Conservation (phyloP, 1,140 invertebrate genomes). For the Planococcus citri region DNA sequence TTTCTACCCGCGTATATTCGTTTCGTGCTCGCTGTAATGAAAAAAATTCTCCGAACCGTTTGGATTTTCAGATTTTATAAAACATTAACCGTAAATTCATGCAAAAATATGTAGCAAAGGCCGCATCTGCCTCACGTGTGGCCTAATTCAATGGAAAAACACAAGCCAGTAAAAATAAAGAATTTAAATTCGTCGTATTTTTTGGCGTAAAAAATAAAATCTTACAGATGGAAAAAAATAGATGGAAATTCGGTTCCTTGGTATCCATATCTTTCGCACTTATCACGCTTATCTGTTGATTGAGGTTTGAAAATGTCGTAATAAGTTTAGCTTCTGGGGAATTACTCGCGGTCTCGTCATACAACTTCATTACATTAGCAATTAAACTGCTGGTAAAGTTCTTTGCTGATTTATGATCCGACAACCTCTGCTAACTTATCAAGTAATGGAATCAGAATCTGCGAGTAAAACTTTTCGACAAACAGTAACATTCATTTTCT, state of each 20-base stretch:
- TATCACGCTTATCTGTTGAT: neutral
- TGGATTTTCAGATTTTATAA: neutral
- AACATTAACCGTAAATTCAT: neutral
- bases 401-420: neutral
- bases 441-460: neutral
- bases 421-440: neutral
- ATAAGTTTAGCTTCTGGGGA: neutral
- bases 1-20: neutral
- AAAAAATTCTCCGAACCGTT: neutral
- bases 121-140: neutral
- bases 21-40: too few species aligned
- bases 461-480: neutral
- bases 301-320: neutral
- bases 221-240: too few species aligned
- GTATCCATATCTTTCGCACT: neutral
- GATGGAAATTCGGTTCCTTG: too few species aligned
- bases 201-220: too few species aligned
- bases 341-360: neutral
- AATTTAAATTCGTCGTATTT: too few species aligned
- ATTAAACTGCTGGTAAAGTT: neutral
- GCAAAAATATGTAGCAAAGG: neutral
- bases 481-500: neutral
- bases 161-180: too few species aligned
- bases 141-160: neutral
- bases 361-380: slow-evolving; percentile 3